Conservation (phyloP, 2,797 vertebrate species). For the Picus viridis region DNA sequence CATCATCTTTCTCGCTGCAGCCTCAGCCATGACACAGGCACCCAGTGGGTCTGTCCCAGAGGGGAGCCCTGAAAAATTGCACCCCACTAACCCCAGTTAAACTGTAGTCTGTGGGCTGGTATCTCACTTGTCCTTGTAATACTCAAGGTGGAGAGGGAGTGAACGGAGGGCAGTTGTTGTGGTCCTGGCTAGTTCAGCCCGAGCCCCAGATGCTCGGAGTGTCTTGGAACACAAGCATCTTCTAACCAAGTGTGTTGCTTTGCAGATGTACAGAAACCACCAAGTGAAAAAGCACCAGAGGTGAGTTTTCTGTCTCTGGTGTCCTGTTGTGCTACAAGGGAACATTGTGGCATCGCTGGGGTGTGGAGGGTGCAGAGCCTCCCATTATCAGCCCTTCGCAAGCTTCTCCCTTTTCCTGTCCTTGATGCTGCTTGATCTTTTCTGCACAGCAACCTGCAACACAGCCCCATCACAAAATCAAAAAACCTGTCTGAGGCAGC, state of each 20-base stretch:
- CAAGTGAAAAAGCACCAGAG: background rate
- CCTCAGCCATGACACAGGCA: rapidly evolving
- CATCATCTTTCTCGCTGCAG: background rate
- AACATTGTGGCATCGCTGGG: rapidly evolving
- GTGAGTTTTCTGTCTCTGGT: conserved; percentile 10
- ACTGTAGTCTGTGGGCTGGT: background rate
- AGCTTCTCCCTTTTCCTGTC: background rate
- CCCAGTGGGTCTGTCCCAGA: background rate
- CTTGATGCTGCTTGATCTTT: conserved; percentile 17
- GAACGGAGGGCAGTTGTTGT: background rate
- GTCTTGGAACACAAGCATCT: background rate
- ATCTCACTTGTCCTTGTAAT: background rate
- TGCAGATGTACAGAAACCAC: conserved; percentile 45
- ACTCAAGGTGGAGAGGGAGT: background rate
- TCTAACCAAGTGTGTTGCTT: conserved; percentile 20
- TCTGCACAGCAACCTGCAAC: background rate
- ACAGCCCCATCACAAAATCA: background rate
- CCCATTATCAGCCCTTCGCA: conserved; percentile 20
- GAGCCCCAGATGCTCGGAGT: rapidly evolving
- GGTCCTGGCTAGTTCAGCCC: background rate
- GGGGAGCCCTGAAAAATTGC: background rate
- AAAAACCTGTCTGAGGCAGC: background rate
- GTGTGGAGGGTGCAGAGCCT: background rate
- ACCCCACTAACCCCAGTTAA: background rate
- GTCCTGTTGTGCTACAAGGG: background rate